phyloP scores from a whole-genome alignment of 2,113 vertebrate species.

The Nothocercus julius region DNA sequence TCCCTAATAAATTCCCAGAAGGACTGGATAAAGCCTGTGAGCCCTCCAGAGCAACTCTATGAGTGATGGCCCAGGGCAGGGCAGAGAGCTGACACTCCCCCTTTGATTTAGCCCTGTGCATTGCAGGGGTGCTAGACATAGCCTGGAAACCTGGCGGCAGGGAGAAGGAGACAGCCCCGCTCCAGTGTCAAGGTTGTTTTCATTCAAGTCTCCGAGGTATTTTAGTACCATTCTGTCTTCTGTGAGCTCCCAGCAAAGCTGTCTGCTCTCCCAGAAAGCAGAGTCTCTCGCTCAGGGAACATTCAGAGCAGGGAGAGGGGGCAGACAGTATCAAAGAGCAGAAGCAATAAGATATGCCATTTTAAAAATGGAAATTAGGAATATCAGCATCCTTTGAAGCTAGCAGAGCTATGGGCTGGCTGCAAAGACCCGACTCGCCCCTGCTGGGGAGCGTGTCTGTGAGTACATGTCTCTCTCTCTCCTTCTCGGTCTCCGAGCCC shows the following conservation, averaged over 20 bases:
- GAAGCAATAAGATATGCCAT: not conserved
- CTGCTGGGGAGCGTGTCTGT: not conserved
- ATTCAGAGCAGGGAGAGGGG: not conserved
- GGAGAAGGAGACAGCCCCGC: not conserved
- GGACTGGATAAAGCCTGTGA: not conserved
- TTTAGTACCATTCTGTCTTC: not conserved
- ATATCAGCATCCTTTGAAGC: not conserved
- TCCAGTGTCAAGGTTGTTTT: not conserved
- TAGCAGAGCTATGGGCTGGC: not conserved
- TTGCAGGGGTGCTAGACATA: not conserved
- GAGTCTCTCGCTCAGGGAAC: fast-evolving
- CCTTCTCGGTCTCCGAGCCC: not conserved
- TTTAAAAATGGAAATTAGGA: not conserved
- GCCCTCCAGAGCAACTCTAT: not conserved
- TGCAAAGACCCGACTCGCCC: not conserved
- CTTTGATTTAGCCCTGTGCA: not conserved
- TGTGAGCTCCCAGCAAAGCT: not conserved
- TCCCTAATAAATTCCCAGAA: not conserved
- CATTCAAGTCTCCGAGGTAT: not conserved
- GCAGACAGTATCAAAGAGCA: not conserved
- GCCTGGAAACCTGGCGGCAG: not conserved
- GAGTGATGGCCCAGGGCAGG: not conserved
- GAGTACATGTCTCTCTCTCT: not conserved
- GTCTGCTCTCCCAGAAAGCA: not conserved
- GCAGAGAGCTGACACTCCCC: fast-evolving